These are phyloP conservation scores for Apeltes quadracus DNA, from an alignment of 2,113 vertebrate species.

Conservation along the genomic window DNA sequence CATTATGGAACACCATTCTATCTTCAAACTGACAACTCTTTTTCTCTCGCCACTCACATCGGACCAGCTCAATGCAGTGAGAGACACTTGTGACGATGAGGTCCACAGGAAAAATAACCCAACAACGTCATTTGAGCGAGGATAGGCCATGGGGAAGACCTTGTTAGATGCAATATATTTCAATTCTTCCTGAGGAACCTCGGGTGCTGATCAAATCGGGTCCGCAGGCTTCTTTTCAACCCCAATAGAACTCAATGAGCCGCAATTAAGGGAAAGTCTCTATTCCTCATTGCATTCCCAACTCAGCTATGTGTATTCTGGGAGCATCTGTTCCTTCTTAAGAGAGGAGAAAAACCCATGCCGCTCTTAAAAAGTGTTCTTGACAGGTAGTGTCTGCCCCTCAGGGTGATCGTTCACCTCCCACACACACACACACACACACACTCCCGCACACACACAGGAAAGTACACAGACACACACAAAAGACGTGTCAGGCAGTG, in stretches of 20 bases:
- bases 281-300: background rate
- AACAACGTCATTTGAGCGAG: background rate
- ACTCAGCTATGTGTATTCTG: background rate
- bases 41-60: background rate
- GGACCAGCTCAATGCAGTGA: background rate
- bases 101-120: background rate
- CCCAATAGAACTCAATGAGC: background rate
- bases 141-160: background rate
- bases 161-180: background rate
- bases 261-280: background rate
- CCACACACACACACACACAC: constrained; percentile 9
- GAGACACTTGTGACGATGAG: background rate
- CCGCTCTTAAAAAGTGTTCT: background rate
- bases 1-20: no score
- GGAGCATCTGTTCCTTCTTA: background rate
- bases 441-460: no score
- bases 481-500: background rate
- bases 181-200: background rate
- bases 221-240: background rate
- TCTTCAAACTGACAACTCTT: background rate
- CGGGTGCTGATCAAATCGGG: background rate
- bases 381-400: background rate
- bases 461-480: background rate
- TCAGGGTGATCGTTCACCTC: constrained; percentile 9
- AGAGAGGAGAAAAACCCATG: background rate